These are phyloP conservation scores for Pachypeltis micranthus DNA, from an alignment of 1,140 invertebrate species.

Conservation along the genomic window DNA sequence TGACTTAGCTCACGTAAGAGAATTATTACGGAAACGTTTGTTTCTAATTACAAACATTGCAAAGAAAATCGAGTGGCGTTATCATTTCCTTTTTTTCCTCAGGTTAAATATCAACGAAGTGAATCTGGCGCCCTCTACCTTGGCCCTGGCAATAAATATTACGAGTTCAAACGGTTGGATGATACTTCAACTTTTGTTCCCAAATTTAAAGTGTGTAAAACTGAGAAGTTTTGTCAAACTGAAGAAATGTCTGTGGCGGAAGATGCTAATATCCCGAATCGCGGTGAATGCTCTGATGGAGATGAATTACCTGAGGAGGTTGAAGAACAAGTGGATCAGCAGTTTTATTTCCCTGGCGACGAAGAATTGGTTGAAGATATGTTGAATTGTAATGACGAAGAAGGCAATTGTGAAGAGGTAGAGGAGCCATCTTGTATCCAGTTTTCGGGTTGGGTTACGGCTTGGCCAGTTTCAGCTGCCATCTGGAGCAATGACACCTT, in stretches of 20 bases:
- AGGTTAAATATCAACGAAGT: conserved; percentile 32
- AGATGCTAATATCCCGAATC: conserved; percentile 21
- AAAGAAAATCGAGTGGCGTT: background rate
- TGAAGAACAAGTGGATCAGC: background rate
- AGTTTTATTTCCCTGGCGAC: conserved; percentile 27
- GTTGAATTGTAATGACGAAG: conserved; percentile 14
- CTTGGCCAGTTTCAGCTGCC: conserved; percentile 23
- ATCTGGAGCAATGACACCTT: conserved; percentile 25
- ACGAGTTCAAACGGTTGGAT: conserved; percentile 38
- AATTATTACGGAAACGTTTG: no score
- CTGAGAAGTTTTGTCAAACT: conserved; percentile 45
- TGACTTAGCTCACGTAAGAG: conserved; percentile 11
- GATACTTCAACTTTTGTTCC: conserved; percentile 34
- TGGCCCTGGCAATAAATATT: conserved; percentile 38
- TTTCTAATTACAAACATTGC: no score
- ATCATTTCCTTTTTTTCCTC: background rate
- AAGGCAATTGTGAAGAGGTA: background rate
- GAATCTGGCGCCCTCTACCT: conserved; percentile 33
- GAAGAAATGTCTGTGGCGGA: conserved; percentile 29
- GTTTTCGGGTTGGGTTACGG: conserved; percentile 24
- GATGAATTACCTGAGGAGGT: background rate
- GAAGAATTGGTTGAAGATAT: conserved; percentile 24
- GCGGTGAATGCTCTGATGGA: background rate
- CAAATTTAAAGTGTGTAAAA: conserved; percentile 42
- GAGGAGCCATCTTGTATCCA: conserved; percentile 15